These are phyloP conservation scores for Drosophila heteroneura DNA, from an alignment of 2,888 invertebrate genomes.

Conservation along the genomic window DNA sequence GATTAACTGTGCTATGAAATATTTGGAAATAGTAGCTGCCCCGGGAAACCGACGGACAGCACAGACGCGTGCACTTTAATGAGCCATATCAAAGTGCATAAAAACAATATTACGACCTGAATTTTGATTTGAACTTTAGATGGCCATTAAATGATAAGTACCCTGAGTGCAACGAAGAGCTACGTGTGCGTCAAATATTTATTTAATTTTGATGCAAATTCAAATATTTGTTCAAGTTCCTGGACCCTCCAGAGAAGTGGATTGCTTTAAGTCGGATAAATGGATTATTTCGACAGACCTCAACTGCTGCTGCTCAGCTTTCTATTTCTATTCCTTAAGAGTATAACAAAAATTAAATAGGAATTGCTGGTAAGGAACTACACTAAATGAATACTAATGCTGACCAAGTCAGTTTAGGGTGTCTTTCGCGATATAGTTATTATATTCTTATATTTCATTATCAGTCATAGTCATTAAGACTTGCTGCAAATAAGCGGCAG, in stretches of 20 bases:
- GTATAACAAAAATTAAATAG: no score
- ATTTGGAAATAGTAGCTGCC: conserved; percentile 31
- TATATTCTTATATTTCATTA: neutral
- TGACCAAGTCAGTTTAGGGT: neutral
- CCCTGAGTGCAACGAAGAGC: neutral
- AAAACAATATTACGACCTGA: neutral
- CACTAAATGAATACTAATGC: neutral
- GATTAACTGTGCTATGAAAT: conserved; percentile 78
- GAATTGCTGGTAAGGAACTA: neutral
- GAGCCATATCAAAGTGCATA: conserved; percentile 14
- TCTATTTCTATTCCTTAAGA: no score
- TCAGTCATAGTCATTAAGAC: neutral
- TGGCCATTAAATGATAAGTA: conserved; percentile 1
- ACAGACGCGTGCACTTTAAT: conserved; percentile 34
- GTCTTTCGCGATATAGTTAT: neutral
- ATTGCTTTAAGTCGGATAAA: no score
- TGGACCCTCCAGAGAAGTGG: neutral
- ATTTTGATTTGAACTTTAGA: neutral
- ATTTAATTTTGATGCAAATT: neutral
- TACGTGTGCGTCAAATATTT: neutral
- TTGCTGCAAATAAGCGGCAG: neutral
- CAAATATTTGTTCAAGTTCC: neutral
- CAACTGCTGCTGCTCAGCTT: neutral
- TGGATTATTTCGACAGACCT: neutral
- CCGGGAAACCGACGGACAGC: conserved; percentile 36